A percentile compares a stretch with the other conserved stretches of the same genome.
Conservation (phyloP, 2,888 invertebrate species). For the Venusia cambrica region DNA sequence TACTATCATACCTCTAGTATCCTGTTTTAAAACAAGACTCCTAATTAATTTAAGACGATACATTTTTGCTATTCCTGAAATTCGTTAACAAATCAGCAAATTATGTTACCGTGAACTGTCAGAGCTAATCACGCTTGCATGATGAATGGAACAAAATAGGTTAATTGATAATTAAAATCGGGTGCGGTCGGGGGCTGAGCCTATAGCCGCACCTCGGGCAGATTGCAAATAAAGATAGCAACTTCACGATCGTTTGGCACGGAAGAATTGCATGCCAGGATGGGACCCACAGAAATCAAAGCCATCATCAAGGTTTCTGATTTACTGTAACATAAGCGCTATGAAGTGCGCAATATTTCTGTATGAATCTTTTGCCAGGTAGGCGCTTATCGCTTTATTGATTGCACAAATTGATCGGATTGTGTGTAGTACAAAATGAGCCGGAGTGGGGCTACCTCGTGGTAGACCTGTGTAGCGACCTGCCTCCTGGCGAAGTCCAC, state of each 20-base stretch:
- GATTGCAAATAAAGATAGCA: slow-evolving; percentile 21
- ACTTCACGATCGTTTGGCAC: slow-evolving; percentile 20
- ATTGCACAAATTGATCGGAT: too few species aligned
- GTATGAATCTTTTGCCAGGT: too few species aligned
- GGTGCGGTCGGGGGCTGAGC: slow-evolving; percentile 5
- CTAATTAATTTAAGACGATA: neutral
- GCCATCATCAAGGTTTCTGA: too few species aligned
- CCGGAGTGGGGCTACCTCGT: too few species aligned
- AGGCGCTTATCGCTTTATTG: too few species aligned
- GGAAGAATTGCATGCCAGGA: slow-evolving; percentile 20
- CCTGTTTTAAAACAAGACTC: neutral
- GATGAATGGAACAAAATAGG: slow-evolving; percentile 7
- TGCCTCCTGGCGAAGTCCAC: too few species aligned
- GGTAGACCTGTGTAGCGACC: too few species aligned
- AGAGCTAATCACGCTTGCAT: slow-evolving; percentile 8
- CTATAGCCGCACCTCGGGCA: slow-evolving; percentile 17
- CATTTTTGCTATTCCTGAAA: neutral
- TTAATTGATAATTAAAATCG: slow-evolving; percentile 14
- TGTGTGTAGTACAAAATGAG: too few species aligned
- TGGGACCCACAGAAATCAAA: too few species aligned
- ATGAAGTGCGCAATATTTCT: too few species aligned
- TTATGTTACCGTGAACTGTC: slow-evolving; percentile 7
- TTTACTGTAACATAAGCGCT: too few species aligned
- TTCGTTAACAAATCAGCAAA: slow-evolving; percentile 2
- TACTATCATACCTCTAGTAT: too few species aligned